Base-by-base conservation (phyloP, 2,113 vertebrate genomes). In the Pterophyllum scalare region DNA sequence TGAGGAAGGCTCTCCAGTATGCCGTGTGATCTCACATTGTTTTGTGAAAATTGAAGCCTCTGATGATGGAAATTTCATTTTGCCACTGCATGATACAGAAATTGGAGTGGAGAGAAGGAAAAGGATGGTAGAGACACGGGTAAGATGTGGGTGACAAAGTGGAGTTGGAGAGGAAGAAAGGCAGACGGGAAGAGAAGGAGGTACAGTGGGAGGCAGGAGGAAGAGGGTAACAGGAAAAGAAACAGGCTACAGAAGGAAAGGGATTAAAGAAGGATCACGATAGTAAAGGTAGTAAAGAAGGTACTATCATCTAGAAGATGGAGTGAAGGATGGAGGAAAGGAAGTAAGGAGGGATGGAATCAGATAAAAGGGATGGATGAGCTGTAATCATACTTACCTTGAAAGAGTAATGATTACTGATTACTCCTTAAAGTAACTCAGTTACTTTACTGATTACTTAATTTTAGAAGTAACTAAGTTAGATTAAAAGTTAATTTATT, bases 21-120 rank as follows among this genome's bases (percentile, higher is more conserved):
- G 87, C 77, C 31, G 85, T 92, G 89, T 91, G 92, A 94, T 95
- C 94, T 91, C 80, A 49, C 87, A 79, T 90, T 93, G 88, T 94
- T 94, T 94, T 78, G 43, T 56, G 82, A 93, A 94, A 95, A 95
- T 94, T 93, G 75, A 93, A 49, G 94, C 91, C 81, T 88, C 94
- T 88, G 94, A 91, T 89, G 94, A 93, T 93, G 93, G 86, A 90
- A 95, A 94, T 90, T 91, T 93, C 72, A 95, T 96, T 61, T 89
- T 86, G 85, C 49, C 75, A 79, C 89, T 62, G 90, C 87, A 88
- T 35, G 28, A 82, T 26, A 89, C 79, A 83, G 35, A 78, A 33
- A 58, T 2, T 13, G 81, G 72, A 74, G 81, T 83, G 80, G 87
- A 26, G 57, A 81, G 81, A 62, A 43, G 33, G 17, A 52, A 52